phyloP scores from a whole-genome alignment of 1,140 invertebrate genomes.

The Hycleus phaleratus region DNA sequence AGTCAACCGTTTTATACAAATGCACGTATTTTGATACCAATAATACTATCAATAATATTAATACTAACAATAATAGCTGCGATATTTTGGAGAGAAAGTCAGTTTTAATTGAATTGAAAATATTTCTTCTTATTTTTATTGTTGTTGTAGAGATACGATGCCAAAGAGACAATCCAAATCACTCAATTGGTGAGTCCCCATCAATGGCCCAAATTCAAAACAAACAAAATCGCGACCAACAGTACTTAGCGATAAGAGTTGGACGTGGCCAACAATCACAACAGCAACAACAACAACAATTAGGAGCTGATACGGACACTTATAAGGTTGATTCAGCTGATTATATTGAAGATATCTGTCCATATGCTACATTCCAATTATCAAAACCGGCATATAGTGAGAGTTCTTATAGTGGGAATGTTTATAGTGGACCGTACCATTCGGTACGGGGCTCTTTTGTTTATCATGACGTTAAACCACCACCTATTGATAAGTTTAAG shows the following conservation, averaged over 20 bases:
- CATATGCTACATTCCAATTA: slow-evolving; percentile 83
- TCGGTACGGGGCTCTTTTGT: slow-evolving; percentile 82
- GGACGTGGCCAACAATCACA: slow-evolving; percentile 33
- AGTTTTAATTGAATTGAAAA: slow-evolving; percentile 33
- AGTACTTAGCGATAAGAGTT: slow-evolving; percentile 55
- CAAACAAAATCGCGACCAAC: slow-evolving; percentile 66
- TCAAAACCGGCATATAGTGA: slow-evolving; percentile 79
- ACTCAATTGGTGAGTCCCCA: slow-evolving; percentile 54
- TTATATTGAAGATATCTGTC: slow-evolving; percentile 85
- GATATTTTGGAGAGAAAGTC: slow-evolving; percentile 56
- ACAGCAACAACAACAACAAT: too few species aligned
- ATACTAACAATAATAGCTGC: slow-evolving; percentile 54
- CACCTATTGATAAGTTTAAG: slow-evolving; percentile 54
- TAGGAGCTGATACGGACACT: slow-evolving; percentile 39
- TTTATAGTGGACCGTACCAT: slow-evolving; percentile 75
- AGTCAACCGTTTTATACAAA: slow-evolving; percentile 62
- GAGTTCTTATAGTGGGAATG: slow-evolving; percentile 82
- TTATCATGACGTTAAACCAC: slow-evolving; percentile 71
- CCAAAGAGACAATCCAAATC: slow-evolving; percentile 37
- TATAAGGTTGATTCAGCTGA: slow-evolving; percentile 46
- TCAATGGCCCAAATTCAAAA: slow-evolving; percentile 67
- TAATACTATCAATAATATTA: slow-evolving; percentile 56
- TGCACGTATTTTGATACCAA: slow-evolving; percentile 59
- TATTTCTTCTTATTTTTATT: neutral
- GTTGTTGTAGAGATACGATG: slow-evolving; percentile 39